These are phyloP conservation scores for Lomographa bimaculata DNA, from an alignment of 2,888 invertebrate genomes.

Conservation along the genomic window DNA sequence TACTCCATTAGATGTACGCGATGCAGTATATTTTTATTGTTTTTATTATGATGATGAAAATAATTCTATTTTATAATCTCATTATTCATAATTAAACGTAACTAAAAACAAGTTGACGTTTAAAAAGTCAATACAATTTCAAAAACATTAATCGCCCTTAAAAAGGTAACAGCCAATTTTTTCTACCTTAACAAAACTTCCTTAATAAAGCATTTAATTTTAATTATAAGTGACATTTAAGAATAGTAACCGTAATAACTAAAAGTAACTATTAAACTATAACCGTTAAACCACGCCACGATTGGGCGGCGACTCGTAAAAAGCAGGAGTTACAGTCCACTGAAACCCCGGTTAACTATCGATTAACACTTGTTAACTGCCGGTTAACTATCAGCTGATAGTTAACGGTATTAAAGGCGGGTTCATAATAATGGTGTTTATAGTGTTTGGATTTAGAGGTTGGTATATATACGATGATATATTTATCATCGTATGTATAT, in stretches of 20 bases:
- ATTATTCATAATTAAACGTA: too few relatives aligned
- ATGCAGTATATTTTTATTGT: too few relatives aligned
- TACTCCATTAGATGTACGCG: too few relatives aligned
- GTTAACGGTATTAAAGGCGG: slow-evolving; percentile 29
- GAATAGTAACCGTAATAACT: slow-evolving; percentile 8
- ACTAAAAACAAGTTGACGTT: too few relatives aligned
- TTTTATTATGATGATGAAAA: too few relatives aligned
- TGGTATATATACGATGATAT: too few relatives aligned
- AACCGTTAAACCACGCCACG: slow-evolving; percentile 19
- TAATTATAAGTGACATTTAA: slow-evolving; percentile 1
- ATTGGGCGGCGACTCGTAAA: slow-evolving; percentile 38
- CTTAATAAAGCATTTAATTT: slow-evolving; percentile 1
- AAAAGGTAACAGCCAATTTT: too few relatives aligned
- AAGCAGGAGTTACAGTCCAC: slow-evolving; percentile 24
- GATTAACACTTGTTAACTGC: slow-evolving; percentile 47
- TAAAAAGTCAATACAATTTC: too few relatives aligned
- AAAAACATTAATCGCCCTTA: too few relatives aligned
- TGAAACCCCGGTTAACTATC: slow-evolving; percentile 37
- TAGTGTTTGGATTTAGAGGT: background rate
- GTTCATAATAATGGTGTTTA: slow-evolving; percentile 5
- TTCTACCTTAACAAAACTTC: background rate
- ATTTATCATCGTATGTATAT: too few relatives aligned
- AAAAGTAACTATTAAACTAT: too few relatives aligned
- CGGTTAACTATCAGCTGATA: slow-evolving; percentile 33
- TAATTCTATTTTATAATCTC: too few relatives aligned